Evolutionary conservation across 2,113 vertebrate genomes (phyloP), one percentile per base, ranked within the genome.

Genomic region (Progne subis): DNA sequence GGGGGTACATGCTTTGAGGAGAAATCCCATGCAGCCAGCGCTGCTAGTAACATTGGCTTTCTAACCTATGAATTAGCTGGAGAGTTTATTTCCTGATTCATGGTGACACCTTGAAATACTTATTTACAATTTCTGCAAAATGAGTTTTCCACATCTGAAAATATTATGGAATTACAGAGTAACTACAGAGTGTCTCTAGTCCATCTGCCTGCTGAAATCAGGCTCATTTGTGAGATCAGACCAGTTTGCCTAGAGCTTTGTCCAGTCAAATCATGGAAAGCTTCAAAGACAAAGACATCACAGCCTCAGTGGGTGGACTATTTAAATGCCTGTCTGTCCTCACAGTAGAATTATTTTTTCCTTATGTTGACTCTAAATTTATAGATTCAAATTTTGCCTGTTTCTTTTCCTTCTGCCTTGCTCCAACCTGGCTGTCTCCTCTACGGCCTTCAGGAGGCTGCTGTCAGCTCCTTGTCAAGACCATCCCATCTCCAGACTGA

Each of bases 271-370:
- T 82, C 8, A 43, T 44, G 20, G 80, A 82, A 60, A 72, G 17
- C 17, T 69, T 50, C 29, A 49, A 65, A 37, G 52, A 47, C 23
- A n/a, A 44, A 75, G n/a, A 65, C 11, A 18, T 72, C 31, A 53
- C 61, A 63, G 0, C 47, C 29, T 68, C 26, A 47, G 0, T 49
- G 49, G n/a, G 4, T 5, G 5, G 10, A 13, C 46, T 86, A 4
- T 82, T 85, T 43, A 24, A 14, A 3, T 59, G 34, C 59, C 65
- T 2, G 2, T n/a, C 41, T 70, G 29, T 67, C 34, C 16, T 90
- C 46, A 52, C 16, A n/a, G 43, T 59, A 31, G 37, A 76, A 56
- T 67, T 79, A 9, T 32, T 82, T 75, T 86, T 90, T 50, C 41
- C 34, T 68, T 50, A 21, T 39, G 17, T n/a, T 71, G 24, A 59